Conservation (phyloP, 2,888 invertebrate species). For the Alsophila aescularia region DNA sequence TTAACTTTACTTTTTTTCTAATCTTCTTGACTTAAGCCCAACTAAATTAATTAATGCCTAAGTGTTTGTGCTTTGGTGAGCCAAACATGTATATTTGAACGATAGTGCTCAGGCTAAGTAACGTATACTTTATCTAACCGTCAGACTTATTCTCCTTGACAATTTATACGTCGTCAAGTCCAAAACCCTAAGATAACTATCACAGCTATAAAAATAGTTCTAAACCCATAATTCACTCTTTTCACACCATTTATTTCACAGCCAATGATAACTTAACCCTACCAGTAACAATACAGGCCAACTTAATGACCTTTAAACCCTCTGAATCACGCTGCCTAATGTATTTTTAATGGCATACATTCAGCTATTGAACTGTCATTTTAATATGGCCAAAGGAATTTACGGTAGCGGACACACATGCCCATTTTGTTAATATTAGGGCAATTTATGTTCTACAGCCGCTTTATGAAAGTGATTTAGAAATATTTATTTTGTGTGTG, state of each 20-base stretch:
- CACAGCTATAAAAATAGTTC: neutral
- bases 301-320: constrained; percentile 73
- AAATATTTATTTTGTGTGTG: constrained; percentile 5
- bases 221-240: constrained; percentile 4
- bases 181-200: neutral
- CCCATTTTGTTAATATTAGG: constrained; percentile 32
- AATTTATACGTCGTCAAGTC: no score
- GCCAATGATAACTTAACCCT: constrained; percentile 37
- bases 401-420: constrained; percentile 44
- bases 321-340: constrained; percentile 68
- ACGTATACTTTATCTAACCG: no score
- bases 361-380: constrained; percentile 74
- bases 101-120: no score
- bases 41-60: no score
- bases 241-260: constrained; percentile 28
- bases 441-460: constrained; percentile 30
- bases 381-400: constrained; percentile 68
- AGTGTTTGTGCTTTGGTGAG: no score
- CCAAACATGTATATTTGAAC: no score
- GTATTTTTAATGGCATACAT: constrained; percentile 78
- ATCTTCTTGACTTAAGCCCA: no score
- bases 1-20: no score
- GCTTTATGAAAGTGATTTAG: constrained; percentile 23
- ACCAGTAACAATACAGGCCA: constrained; percentile 32
- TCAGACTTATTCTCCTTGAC: no score